Conservation (phyloP, 2,888 invertebrate species). For the Rhamphomyia laevipes region DNA sequence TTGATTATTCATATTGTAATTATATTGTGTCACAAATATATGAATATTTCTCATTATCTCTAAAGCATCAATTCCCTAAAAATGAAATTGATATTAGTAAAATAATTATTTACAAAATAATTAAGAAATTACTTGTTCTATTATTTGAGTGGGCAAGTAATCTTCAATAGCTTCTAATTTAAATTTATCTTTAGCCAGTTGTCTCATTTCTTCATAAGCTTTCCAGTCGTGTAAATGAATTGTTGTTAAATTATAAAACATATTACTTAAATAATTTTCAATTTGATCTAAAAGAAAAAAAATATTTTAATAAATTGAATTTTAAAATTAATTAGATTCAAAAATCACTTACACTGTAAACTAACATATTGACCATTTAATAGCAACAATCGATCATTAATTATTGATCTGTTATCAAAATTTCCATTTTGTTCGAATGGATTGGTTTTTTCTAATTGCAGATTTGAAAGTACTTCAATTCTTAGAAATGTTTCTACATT, state of each 20-base stretch:
- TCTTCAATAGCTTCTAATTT: slow-evolving; percentile 75
- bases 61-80: slow-evolving; percentile 79
- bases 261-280: slow-evolving; percentile 84
- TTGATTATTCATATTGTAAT: slow-evolving; percentile 93
- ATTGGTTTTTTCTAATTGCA: slow-evolving; percentile 61
- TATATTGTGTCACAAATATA: slow-evolving; percentile 83
- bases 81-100: slow-evolving; percentile 5
- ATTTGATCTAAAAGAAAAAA: slow-evolving; percentile 39
- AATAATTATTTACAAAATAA: background rate
- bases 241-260: slow-evolving; percentile 95
- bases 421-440: slow-evolving; percentile 49
- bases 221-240: slow-evolving; percentile 96
- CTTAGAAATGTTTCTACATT: slow-evolving; percentile 88
- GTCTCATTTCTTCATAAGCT: slow-evolving; percentile 93
- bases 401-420: slow-evolving; percentile 51
- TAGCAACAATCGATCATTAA: slow-evolving; percentile 45
- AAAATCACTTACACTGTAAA: slow-evolving; percentile 43
- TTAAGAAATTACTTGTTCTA: slow-evolving; percentile 71
- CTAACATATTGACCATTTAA: slow-evolving; percentile 47
- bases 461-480: slow-evolving; percentile 81
- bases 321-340: background rate
- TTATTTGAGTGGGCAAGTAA: slow-evolving; percentile 87
- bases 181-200: slow-evolving; percentile 76
- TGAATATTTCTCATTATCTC: slow-evolving; percentile 96
- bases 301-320: background rate